Percentiles rank a stretch among this genome's conserved stretches.
phyloP scores from a whole-genome alignment of 2,797 vertebrate genomes.

The Adelosebastes latens region DNA sequence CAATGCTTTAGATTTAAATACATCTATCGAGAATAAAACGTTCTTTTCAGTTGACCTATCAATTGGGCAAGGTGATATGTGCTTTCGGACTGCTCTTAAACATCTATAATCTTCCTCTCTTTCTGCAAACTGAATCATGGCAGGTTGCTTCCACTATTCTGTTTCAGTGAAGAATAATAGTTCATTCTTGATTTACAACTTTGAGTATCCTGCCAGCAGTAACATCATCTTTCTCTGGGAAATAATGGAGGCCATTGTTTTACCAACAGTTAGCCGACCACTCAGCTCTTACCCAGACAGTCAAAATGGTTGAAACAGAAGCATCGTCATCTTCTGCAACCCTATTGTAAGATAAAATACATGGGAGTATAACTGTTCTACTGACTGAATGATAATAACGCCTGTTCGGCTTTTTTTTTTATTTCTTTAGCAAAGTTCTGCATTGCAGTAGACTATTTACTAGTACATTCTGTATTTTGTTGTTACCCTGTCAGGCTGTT shows the following conservation, averaged over 20 bases:
- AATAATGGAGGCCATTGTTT: conserved; percentile 57
- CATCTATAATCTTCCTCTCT: background rate
- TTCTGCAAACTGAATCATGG: conserved; percentile 46
- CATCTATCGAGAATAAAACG: background rate
- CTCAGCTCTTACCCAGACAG: conserved; percentile 18
- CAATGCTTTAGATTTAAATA: background rate
- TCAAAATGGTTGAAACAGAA: conserved; percentile 27
- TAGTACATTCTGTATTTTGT: background rate
- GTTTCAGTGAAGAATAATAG: conserved; percentile 53
- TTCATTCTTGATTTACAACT: conserved; percentile 51
- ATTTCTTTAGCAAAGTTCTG: background rate
- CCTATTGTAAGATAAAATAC: background rate
- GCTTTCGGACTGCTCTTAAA: conserved; percentile 1
- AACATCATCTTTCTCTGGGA: conserved; percentile 51
- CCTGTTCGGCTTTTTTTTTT: background rate
- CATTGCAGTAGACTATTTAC: background rate
- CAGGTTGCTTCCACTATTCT: conserved; percentile 49
- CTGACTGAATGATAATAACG: background rate
- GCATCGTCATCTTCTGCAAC: background rate
- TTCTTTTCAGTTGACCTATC: background rate
- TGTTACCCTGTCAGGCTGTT: background rate
- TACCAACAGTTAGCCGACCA: conserved; percentile 28
- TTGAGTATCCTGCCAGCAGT: conserved; percentile 39
- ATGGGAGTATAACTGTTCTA: background rate
- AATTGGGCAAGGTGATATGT: background rate